Percentiles rank a stretch among this genome's conserved stretches.
These are phyloP conservation scores for Coenobita brevimanus DNA, from an alignment of 1,140 invertebrate genomes.

Conservation along the genomic window DNA sequence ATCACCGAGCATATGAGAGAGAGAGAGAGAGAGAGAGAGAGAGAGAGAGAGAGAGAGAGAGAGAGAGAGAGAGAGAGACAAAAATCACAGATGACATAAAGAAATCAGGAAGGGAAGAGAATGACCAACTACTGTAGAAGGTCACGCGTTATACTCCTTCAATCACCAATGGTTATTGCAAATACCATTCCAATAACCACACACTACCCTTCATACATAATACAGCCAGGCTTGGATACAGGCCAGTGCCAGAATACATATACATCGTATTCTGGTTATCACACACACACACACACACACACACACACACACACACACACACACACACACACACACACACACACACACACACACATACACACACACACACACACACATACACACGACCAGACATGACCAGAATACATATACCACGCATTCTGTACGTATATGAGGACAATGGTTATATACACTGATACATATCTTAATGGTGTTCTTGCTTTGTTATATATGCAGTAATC, in stretches of 20 bases:
- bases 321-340: neutral
- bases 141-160: no score
- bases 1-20: no score
- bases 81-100: neutral
- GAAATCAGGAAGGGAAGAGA: neutral
- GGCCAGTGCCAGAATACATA: neutral
- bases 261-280: no score
- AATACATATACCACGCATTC: neutral
- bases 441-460: no score
- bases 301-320: neutral
- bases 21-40: no score
- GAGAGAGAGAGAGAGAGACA: neutral
- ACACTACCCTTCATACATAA: neutral
- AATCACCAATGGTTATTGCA: no score
- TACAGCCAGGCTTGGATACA: neutral
- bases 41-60: neutral
- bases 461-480: no score
- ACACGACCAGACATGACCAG: neutral
- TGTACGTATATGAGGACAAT: no score
- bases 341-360: conserved; percentile 2
- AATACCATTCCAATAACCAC: no score
- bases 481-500: no score
- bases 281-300: neutral
- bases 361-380: neutral
- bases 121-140: no score